These are phyloP conservation scores for Austrolebias charrua DNA, from an alignment of 2,797 vertebrate species.

Conservation along the genomic window DNA sequence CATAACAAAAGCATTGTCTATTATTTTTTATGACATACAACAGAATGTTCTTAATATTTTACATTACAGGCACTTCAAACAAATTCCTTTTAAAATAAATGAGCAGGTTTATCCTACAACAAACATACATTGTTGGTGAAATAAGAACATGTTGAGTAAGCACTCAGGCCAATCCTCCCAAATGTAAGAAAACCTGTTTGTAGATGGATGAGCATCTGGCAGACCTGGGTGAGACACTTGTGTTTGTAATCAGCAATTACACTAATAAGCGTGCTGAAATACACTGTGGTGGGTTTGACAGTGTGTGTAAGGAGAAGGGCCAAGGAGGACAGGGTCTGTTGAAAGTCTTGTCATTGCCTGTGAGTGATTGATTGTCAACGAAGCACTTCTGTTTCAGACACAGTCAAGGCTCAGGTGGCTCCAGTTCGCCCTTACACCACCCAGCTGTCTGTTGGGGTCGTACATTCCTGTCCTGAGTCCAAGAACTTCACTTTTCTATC, in stretches of 20 bases:
- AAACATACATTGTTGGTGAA: slow-evolving; percentile 23
- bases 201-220: slow-evolving; percentile 51
- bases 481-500: slow-evolving; percentile 37
- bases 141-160: slow-evolving; percentile 22
- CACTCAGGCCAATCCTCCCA: slow-evolving; percentile 5
- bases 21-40: slow-evolving; percentile 54
- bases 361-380: slow-evolving; percentile 79
- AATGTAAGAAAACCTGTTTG: slow-evolving; percentile 39
- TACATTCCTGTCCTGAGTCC: slow-evolving; percentile 25
- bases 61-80: slow-evolving; percentile 12
- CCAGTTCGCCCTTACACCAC: slow-evolving; percentile 43
- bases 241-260: slow-evolving; percentile 75
- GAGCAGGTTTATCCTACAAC: background rate
- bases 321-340: slow-evolving; percentile 50
- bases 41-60: slow-evolving; percentile 30
- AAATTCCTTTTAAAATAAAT: slow-evolving; percentile 8
- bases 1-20: slow-evolving; percentile 63
- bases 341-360: slow-evolving; percentile 67
- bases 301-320: slow-evolving; percentile 24
- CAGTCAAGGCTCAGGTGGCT: slow-evolving; percentile 75
- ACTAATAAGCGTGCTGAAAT: slow-evolving; percentile 76
- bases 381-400: slow-evolving; percentile 78
- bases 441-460: slow-evolving; percentile 53
- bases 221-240: slow-evolving; percentile 61
- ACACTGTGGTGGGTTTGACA: slow-evolving; percentile 53